Evolutionary conservation across 2,888 invertebrate species (phyloP).

Genomic region (Leucania comma): DNA sequence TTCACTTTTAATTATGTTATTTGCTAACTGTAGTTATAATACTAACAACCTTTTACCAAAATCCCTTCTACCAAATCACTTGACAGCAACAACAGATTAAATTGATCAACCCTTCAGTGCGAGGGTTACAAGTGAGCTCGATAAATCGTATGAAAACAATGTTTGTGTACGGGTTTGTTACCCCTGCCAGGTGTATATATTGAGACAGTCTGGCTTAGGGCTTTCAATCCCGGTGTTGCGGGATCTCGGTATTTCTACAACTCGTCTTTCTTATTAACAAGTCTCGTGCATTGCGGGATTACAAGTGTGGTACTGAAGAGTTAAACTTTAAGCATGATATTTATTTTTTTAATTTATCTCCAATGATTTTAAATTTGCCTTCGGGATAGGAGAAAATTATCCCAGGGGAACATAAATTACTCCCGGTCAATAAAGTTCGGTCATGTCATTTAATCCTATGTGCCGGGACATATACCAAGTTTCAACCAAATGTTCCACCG

Average conservation of each 20-base stretch:
- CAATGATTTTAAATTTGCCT: no score
- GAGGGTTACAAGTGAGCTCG: neutral
- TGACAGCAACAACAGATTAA: slow-evolving; percentile 23
- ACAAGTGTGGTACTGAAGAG: no score
- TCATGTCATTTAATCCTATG: no score
- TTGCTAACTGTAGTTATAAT: neutral
- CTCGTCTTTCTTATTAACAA: neutral
- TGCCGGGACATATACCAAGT: no score
- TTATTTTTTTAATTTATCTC: no score
- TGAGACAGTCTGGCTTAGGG: slow-evolving; percentile 6
- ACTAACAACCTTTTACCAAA: neutral
- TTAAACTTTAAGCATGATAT: no score
- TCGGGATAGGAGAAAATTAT: no score
- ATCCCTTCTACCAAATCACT: slow-evolving; percentile 1
- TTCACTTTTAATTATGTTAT: neutral
- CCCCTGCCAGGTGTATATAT: slow-evolving; percentile 26
- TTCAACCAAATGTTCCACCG: no score
- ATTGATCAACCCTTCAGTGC: slow-evolving; percentile 7
- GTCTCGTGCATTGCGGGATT: neutral
- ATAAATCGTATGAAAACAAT: slow-evolving; percentile 3
- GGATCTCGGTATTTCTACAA: neutral
- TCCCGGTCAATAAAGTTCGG: no score
- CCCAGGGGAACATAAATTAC: no score
- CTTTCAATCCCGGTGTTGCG: neutral
- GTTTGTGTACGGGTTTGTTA: neutral